Percentiles rank a stretch among this genome's conserved stretches.
phyloP scores from a whole-genome alignment of 2,797 vertebrate species.

The Acipenser transmontanus region DNA sequence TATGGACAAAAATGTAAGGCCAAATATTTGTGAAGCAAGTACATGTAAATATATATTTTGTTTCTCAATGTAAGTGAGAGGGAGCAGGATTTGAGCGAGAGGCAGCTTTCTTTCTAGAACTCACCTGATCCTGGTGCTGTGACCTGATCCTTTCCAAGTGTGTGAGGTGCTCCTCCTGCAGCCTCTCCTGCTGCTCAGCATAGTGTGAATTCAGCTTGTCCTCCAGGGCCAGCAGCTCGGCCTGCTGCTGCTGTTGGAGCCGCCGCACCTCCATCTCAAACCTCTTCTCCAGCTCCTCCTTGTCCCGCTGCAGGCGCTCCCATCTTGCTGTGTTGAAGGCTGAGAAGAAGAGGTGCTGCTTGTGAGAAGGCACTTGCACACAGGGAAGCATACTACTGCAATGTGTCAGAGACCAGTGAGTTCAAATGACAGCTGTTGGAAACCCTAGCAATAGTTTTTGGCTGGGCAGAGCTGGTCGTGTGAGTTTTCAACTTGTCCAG shows the following conservation, averaged over 20 bases:
- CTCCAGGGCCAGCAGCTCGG: constrained; percentile 71
- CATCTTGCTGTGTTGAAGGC: constrained; percentile 74
- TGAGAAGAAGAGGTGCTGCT: constrained; percentile 28
- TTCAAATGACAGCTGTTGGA: too few species aligned
- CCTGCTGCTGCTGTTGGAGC: constrained; percentile 67
- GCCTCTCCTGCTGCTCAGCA: constrained; percentile 42
- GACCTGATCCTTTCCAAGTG: constrained; percentile 60
- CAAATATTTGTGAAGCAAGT: too few species aligned
- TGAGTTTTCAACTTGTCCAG: too few species aligned
- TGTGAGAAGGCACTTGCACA: neutral
- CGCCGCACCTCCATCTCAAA: constrained; percentile 72
- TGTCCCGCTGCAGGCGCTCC: constrained; percentile 82
- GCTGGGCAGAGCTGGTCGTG: too few species aligned
- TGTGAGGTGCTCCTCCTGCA: constrained; percentile 59
- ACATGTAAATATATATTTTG: neutral
- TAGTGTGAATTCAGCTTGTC: constrained; percentile 67
- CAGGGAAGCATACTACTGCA: neutral
- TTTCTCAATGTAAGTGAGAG: constrained; percentile 4
- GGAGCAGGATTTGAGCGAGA: neutral
- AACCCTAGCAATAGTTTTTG: too few species aligned
- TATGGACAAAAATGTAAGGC: too few species aligned
- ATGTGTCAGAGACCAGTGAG: too few species aligned
- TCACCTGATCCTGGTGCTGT: constrained; percentile 78
- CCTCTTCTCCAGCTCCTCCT: constrained; percentile 74
- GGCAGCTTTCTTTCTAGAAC: constrained; percentile 12